These are phyloP conservation scores for Gonatopus flavifemur DNA, from an alignment of 1,140 invertebrate species.

Conservation along the genomic window DNA sequence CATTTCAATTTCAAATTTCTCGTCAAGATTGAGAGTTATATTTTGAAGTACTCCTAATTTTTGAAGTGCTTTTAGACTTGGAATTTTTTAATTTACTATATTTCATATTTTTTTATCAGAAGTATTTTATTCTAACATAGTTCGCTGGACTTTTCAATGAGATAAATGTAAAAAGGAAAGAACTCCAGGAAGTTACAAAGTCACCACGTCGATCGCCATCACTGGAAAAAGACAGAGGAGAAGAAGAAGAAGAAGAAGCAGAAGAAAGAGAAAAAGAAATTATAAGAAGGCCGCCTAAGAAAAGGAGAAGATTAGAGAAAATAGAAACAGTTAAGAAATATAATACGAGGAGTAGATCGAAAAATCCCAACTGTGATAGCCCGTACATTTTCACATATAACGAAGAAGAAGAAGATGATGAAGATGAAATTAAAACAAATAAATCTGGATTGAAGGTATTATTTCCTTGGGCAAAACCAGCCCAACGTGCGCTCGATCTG, in stretches of 20 bases:
- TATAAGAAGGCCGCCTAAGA: conserved; percentile 19
- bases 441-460: conserved; percentile 27
- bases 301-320: conserved; percentile 3
- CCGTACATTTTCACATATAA: neutral
- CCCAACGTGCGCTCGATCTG: conserved; percentile 32
- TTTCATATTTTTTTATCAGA: neutral
- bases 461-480: conserved; percentile 39
- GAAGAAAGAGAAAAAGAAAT: conserved; percentile 4
- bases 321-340: conserved; percentile 22
- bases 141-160: conserved; percentile 37
- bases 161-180: conserved; percentile 20
- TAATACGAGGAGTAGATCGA: conserved; percentile 33
- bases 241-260: conserved; percentile 4
- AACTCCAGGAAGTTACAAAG: too few species aligned
- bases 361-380: neutral
- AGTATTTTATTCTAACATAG: conserved; percentile 13
- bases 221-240: conserved; percentile 5
- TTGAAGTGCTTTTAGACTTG: too few species aligned
- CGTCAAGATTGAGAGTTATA: too few species aligned
- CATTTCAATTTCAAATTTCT: too few species aligned
- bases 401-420: conserved; percentile 7
- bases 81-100: too few species aligned
- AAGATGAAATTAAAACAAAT: neutral
- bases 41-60: too few species aligned
- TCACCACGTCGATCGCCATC: too few species aligned